phyloP scores from a whole-genome alignment of 2,113 vertebrate genomes.

The Rhipidura dahli region DNA sequence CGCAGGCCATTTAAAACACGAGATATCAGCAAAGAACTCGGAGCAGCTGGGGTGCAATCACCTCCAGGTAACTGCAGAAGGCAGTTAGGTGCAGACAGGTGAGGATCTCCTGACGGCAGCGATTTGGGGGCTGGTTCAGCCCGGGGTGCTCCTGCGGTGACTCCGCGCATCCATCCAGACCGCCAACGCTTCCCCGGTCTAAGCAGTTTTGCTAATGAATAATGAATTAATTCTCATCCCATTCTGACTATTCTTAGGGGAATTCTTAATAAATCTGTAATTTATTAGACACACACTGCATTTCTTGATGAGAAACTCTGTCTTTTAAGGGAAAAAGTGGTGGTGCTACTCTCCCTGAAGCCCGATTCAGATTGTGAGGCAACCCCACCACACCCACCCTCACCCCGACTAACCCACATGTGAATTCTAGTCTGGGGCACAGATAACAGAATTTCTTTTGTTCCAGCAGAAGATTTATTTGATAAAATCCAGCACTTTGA shows the following conservation, averaged over 20 bases:
- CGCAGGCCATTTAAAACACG: neutral
- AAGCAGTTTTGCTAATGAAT: constrained; percentile 33
- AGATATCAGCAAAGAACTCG: neutral
- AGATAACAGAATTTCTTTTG: neutral
- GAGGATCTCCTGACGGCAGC: constrained; percentile 17
- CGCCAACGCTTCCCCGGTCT: neutral
- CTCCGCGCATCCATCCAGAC: neutral
- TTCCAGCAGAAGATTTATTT: neutral
- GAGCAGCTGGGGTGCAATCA: constrained; percentile 20
- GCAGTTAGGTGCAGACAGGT: constrained; percentile 26
- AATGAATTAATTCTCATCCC: constrained; percentile 19
- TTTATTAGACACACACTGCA: neutral
- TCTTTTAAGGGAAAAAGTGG: neutral
- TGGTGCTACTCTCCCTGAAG: neutral
- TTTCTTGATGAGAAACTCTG: neutral
- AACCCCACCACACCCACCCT: neutral
- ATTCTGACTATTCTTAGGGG: neutral
- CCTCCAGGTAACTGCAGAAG: neutral
- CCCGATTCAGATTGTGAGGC: neutral
- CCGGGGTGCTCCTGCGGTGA: neutral
- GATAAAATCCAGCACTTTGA: neutral
- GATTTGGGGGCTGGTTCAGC: constrained; percentile 12
- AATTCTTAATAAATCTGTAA: neutral
- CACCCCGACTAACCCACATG: neutral
- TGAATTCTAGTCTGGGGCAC: neutral